A percentile compares a stretch with the other conserved stretches of the same genome.
phyloP scores from a whole-genome alignment of 2,113 vertebrate species.

The Bubo scandiacus region DNA sequence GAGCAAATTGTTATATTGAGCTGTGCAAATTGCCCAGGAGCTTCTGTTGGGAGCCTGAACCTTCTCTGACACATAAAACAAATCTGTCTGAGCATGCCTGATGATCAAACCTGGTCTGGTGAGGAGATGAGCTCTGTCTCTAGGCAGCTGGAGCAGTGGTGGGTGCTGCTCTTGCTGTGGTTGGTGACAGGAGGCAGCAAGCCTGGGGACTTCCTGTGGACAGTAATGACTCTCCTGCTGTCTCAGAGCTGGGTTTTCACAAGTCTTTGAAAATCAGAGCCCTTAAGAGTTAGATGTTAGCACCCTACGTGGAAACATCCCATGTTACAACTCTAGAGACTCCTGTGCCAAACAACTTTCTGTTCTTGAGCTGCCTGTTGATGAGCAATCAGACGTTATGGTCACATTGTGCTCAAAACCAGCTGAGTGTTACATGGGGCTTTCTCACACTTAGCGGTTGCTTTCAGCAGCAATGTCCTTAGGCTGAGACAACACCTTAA shows the following conservation, averaged over 20 bases:
- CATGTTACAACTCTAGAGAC: background rate
- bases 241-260: background rate
- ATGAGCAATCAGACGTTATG: background rate
- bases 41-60: background rate
- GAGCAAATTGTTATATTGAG: background rate
- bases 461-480: background rate
- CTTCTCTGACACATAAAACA: background rate
- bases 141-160: background rate
- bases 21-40: background rate
- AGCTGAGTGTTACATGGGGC: background rate
- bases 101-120: background rate
- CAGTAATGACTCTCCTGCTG: background rate
- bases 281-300: background rate
- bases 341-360: background rate
- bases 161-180: background rate
- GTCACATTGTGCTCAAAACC: background rate
- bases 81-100: background rate
- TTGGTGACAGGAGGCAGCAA: background rate
- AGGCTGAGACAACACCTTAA: background rate
- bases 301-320: background rate
- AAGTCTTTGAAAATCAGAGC: background rate
- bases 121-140: background rate
- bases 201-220: background rate
- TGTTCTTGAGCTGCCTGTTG: background rate
- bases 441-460: background rate